These are phyloP conservation scores for Sesia apiformis DNA, from an alignment of 2,888 invertebrate genomes.

Conservation along the genomic window DNA sequence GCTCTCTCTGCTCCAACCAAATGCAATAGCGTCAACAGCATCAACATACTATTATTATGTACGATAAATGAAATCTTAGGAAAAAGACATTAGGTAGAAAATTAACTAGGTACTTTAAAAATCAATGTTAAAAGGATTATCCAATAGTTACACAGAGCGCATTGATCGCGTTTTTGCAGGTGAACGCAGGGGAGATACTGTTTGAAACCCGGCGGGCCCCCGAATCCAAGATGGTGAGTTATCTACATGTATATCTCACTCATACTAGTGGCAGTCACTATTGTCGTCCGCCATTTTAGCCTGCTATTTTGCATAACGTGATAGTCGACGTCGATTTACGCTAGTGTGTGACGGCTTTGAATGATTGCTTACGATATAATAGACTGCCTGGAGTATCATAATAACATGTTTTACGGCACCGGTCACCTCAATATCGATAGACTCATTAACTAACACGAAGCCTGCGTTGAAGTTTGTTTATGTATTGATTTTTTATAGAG, in stretches of 20 bases:
- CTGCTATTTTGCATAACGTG: background rate
- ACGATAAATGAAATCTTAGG: too few relatives aligned
- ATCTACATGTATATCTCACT: conserved; percentile 3
- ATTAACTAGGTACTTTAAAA: too few relatives aligned
- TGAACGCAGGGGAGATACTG: conserved; percentile 68
- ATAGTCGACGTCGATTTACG: conserved; percentile 10
- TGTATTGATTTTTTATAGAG: background rate
- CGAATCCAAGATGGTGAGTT: conserved; percentile 67
- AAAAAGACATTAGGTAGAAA: too few relatives aligned
- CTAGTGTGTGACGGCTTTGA: conserved; percentile 38
- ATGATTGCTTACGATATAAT: conserved; percentile 55
- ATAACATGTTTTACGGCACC: conserved; percentile 37
- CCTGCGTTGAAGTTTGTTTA: background rate
- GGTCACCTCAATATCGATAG: conserved; percentile 54
- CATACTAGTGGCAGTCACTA: background rate
- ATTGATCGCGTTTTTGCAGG: conserved; percentile 69
- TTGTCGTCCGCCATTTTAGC: background rate
- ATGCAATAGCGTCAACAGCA: too few relatives aligned
- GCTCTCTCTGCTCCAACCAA: conserved; percentile 16
- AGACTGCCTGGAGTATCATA: conserved; percentile 30
- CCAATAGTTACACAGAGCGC: conserved; percentile 37
- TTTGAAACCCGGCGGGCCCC: conserved; percentile 64
- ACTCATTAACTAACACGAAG: conserved; percentile 22
- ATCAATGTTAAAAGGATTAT: too few relatives aligned
- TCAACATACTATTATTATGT: too few relatives aligned